These are phyloP conservation scores for Pogonocherus hispidulus DNA, from an alignment of 2,888 invertebrate species.

Conservation along the genomic window DNA sequence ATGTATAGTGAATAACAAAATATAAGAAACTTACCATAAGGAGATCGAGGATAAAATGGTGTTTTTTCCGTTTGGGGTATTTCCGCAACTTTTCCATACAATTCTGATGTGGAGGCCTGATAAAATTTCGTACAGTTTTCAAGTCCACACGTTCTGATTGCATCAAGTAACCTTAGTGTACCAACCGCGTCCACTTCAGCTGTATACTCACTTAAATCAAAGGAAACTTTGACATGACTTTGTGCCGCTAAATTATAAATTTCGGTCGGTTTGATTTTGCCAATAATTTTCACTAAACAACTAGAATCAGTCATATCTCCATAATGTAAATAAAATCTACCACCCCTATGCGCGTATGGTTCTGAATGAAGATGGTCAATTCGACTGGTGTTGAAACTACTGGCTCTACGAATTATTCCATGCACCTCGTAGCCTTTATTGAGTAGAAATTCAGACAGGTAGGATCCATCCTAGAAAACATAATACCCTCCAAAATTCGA, in stretches of 20 bases:
- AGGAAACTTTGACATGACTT: slow-evolving; percentile 99
- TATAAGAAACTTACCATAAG: slow-evolving; percentile 82
- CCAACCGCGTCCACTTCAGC: slow-evolving; percentile 98
- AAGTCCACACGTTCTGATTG: slow-evolving; percentile 89
- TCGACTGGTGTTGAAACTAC: slow-evolving; percentile 96
- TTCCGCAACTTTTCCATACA: slow-evolving; percentile 94
- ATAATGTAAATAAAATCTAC: slow-evolving; percentile 94
- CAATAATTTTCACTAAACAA: slow-evolving; percentile 89
- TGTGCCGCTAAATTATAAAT: slow-evolving; percentile 99
- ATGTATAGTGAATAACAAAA: no score
- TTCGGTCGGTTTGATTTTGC: slow-evolving; percentile 85
- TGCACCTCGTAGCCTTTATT: slow-evolving; percentile 95
- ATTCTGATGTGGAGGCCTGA: slow-evolving; percentile 96
- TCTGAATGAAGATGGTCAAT: slow-evolving; percentile 97
- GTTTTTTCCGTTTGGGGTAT: slow-evolving; percentile 95
- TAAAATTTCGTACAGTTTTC: slow-evolving; percentile 88
- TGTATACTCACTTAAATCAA: slow-evolving; percentile 98
- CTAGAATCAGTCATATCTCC: slow-evolving; percentile 99
- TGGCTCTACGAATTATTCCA: slow-evolving; percentile 94
- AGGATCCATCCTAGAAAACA: slow-evolving; percentile 93
- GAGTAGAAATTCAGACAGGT: slow-evolving; percentile 93
- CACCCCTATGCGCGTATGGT: slow-evolving; percentile 87
- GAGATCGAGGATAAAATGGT: slow-evolving; percentile 96
- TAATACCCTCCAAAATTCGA: neutral
- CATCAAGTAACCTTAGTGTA: slow-evolving; percentile 90